Evolutionary conservation across 2,113 vertebrate genomes (phyloP), one percentile per base, ranked within the genome.

Genomic region (Andinoacara biseriatus): DNA sequence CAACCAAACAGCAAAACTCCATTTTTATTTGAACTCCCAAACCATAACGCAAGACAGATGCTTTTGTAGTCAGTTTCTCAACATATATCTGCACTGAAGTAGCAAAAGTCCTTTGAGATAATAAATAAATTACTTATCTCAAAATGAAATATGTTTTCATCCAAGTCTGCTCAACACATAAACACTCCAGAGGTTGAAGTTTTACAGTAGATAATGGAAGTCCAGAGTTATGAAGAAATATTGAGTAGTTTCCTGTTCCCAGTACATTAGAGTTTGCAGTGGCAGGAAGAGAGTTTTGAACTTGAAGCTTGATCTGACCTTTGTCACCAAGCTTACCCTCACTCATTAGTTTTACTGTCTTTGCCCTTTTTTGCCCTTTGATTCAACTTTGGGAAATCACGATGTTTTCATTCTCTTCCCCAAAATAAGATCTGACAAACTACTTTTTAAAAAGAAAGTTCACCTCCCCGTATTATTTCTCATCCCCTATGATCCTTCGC

Each of bases 211-310:
- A 78, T 35, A 69, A 49, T 83, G 7, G 33, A 82, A 85, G 49
- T 82, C 78, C 20, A 13, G 46, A 80, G 33, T 81, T 88, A 74
- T 81, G 76, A 62, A 86, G 61, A 87, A 87, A 14, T 85, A 46
- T 78, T 74, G 77, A 76, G 80, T 72, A 76, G 77, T 72, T 90
- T 91, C 84, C 88, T 85, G 87, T 94, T 95, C 90, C 90, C 91
- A 93, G 89, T 84, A 88, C 60, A 81, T 63, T 56, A 77, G 49
- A 86, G 15, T 31, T 33, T 88, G 59, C 10, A 54, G 83, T 83
- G 76, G 86, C 86, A 84, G 90, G 86, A 91, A 90, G 81, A 89
- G 59, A 84, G 62, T 56, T 85, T 83, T 91, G 84, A 87, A 89
- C 87, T 90, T 77, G 17, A 57, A 83, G 60, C 58, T 78, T 88